Evolutionary conservation across 2,113 vertebrate species (phyloP).

Genomic region (Toxostoma redivivum): DNA sequence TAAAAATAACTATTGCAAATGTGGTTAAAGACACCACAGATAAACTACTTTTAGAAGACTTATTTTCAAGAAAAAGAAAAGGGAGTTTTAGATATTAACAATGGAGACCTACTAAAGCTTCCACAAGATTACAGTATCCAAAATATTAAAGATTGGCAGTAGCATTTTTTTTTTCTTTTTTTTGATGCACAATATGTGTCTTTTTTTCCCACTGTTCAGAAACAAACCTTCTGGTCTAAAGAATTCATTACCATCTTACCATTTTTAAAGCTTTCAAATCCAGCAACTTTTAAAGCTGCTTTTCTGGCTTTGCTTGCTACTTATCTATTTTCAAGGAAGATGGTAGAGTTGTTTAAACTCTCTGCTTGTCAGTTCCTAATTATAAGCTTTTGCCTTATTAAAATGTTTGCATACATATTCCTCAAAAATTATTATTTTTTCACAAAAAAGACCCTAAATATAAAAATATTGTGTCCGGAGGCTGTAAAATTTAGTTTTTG

Average conservation of each 20-base stretch:
- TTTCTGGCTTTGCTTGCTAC: not conserved
- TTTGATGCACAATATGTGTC: not conserved
- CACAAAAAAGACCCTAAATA: not conserved
- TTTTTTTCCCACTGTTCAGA: not conserved
- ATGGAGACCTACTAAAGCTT: not conserved
- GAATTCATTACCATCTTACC: not conserved
- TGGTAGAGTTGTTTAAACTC: not conserved
- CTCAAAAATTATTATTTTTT: slow-evolving; percentile 13
- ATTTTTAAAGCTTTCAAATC: not conserved
- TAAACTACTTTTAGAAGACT: not conserved
- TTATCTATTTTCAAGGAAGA: not conserved
- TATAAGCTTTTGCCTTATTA: not conserved
- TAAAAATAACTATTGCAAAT: not conserved
- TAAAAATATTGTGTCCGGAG: not conserved
- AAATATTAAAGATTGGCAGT: not conserved
- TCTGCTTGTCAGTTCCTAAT: not conserved
- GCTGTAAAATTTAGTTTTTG: not conserved
- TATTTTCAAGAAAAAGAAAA: not conserved
- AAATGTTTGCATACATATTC: not conserved
- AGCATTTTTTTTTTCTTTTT: not conserved
- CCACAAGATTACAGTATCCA: not conserved
- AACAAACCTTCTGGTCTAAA: not conserved
- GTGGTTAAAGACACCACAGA: not conserved
- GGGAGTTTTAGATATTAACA: not conserved
- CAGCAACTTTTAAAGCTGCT: not conserved